Evolutionary conservation across 2,113 vertebrate species (phyloP), one percentile per base, ranked within the genome.

Genomic region (Lynx canadensis): DNA sequence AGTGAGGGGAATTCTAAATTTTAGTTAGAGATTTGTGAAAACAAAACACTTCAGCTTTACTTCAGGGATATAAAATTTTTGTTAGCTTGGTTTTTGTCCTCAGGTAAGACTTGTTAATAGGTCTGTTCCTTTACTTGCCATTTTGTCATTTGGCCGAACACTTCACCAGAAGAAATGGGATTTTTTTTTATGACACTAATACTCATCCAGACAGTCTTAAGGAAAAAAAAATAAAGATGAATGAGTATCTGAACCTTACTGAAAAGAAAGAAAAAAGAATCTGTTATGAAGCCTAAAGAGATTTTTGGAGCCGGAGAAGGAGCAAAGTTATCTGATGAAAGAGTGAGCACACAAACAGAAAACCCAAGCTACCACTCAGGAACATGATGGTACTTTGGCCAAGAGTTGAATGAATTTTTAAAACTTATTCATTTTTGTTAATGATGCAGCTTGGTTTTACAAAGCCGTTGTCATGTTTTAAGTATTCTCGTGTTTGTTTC

Each of bases 381-480:
- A 94, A 63, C 74, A 50, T 68, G 45, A 63, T n/a, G 81, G 31
- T 21, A 88, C 86, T 50, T 55, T 45, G 23, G n/a, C 45, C 55
- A 96, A 86, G n/a, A 89, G 66, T n/a, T 45, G 31, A 83, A 76
- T 91, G 14, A 41, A 45, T 88, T 81, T 97, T 96, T 93, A 81
- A 84, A 82, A 55, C 84, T 76, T 89, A 91, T 85, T 65, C 80
- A 57, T 88, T 92, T 84, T 81, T 80, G 69, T 94, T 65, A 91
- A 88, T 18, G 33, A 38, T 50, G 76, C 15, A 25, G 27, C 18
- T 63, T 96, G 13, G 18, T 63, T 95, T 71, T 71, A 76, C 38
- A 63, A 94, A 96, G 88, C 69, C 13, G 82, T 55, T 68, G 38
- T 76, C 33, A 69, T 78, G 23, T 65, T 78, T 38, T 71, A 73